These are phyloP conservation scores for Simalia tracyae DNA, from an alignment of 2,797 vertebrate species.

Conservation along the genomic window DNA sequence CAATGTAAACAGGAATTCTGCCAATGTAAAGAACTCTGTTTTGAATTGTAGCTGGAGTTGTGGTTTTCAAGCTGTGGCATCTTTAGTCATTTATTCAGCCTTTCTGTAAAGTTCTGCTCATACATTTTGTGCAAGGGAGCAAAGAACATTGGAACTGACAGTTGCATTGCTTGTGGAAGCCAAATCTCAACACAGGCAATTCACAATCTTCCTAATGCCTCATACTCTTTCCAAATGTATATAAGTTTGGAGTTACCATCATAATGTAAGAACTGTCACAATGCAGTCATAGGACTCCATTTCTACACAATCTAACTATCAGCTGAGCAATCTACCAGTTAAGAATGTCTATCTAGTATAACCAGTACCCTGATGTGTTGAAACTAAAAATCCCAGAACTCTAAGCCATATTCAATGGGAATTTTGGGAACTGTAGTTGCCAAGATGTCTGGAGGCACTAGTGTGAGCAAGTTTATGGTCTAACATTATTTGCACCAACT, in stretches of 20 bases:
- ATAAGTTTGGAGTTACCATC: background rate
- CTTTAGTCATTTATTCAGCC: too few relatives aligned
- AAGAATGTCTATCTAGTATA: too few relatives aligned
- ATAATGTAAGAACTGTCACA: background rate
- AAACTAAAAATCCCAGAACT: too few relatives aligned
- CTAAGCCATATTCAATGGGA: too few relatives aligned
- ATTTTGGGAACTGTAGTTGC: too few relatives aligned
- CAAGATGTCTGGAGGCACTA: too few relatives aligned
- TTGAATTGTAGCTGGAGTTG: background rate
- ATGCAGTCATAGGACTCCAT: background rate
- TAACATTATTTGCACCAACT: too few relatives aligned
- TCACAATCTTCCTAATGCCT: constrained; percentile 3
- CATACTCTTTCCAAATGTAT: constrained; percentile 7
- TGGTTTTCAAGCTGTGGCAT: background rate
- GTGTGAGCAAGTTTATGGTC: too few relatives aligned
- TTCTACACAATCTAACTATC: background rate
- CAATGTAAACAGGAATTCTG: background rate
- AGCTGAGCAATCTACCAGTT: background rate
- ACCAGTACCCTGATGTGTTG: too few relatives aligned
- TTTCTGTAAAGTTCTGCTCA: background rate
- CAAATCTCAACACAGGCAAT: background rate
- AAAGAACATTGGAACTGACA: background rate
- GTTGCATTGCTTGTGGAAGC: background rate
- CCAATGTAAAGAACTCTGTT: background rate
- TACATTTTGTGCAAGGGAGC: background rate